phyloP scores from a whole-genome alignment of 2,113 vertebrate species.

The Anoplopoma fimbria region DNA sequence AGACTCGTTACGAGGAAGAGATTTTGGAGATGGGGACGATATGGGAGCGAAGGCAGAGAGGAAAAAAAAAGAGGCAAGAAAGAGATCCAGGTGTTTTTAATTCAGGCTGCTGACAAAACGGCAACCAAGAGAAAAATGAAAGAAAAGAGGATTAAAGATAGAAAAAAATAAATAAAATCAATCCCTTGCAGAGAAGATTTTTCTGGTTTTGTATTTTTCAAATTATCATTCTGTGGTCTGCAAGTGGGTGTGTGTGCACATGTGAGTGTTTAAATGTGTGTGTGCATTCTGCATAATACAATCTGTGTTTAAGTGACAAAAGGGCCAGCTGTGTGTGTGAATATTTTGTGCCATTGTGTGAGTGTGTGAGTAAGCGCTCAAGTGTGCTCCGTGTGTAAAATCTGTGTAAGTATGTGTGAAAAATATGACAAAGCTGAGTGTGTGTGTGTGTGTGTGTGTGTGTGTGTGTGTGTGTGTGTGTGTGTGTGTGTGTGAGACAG shows the following conservation, averaged over 20 bases:
- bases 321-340: neutral
- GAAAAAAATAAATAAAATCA: slow-evolving; percentile 15
- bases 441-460: slow-evolving; percentile 31
- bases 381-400: slow-evolving; percentile 14
- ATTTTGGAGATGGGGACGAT: neutral
- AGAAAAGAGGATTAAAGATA: slow-evolving; percentile 33
- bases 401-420: slow-evolving; percentile 24
- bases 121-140: slow-evolving; percentile 43
- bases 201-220: slow-evolving; percentile 72
- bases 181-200: slow-evolving; percentile 53
- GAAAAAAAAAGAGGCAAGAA: slow-evolving; percentile 6
- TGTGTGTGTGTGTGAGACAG: neutral
- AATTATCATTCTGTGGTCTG: slow-evolving; percentile 70
- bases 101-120: slow-evolving; percentile 56
- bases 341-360: neutral
- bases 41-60: neutral
- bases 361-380: neutral
- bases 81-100: slow-evolving; percentile 58
- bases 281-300: slow-evolving; percentile 4
- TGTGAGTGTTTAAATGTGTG: neutral
- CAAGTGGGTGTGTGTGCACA: slow-evolving; percentile 4
- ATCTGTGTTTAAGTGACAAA: neutral
- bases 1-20: neutral
- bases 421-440: slow-evolving; percentile 24
- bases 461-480: slow-evolving; percentile 26